Percentiles rank a stretch among this genome's conserved stretches.
Conservation (phyloP, 2,113 vertebrate species). For the Cyanocitta stelleri region DNA sequence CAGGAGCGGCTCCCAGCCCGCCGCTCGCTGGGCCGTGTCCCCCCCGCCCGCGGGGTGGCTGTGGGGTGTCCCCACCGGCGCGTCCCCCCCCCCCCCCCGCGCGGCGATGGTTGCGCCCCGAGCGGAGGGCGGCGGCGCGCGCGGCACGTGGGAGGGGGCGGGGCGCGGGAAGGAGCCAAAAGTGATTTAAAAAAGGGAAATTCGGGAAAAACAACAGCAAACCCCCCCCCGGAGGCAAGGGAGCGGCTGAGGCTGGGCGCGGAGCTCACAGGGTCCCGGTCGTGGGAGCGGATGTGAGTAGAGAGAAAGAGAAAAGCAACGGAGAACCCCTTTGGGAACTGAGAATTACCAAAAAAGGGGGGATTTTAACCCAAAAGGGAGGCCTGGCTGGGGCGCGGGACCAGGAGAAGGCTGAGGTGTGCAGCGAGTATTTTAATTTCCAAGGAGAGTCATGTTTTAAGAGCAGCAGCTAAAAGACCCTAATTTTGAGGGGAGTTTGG, state of each 20-base stretch:
- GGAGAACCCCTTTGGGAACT: background rate
- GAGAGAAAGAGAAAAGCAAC: background rate
- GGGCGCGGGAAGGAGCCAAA: background rate
- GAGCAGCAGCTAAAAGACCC: background rate
- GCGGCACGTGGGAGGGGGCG: background rate
- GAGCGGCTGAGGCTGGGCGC: too few species aligned
- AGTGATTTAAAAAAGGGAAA: background rate
- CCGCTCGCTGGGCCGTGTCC: background rate
- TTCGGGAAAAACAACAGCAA: background rate
- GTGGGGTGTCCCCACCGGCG: background rate
- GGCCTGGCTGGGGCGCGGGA: background rate
- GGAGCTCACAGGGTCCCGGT: too few species aligned
- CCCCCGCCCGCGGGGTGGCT: background rate
- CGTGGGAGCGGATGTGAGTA: rapidly evolving
- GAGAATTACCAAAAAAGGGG: background rate
- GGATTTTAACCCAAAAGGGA: background rate
- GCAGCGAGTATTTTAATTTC: rapidly evolving
- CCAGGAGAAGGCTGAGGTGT: background rate
- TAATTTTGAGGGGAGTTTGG: rapidly evolving
- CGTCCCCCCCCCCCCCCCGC: too few species aligned
- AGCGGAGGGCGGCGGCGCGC: background rate
- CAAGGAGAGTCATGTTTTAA: background rate
- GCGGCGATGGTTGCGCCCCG: background rate
- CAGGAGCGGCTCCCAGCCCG: rapidly evolving
- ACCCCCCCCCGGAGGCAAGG: rapidly evolving